Evolutionary conservation across 2,113 vertebrate species (phyloP), one percentile per base, ranked within the genome.

Genomic region (Calcarius ornatus): DNA sequence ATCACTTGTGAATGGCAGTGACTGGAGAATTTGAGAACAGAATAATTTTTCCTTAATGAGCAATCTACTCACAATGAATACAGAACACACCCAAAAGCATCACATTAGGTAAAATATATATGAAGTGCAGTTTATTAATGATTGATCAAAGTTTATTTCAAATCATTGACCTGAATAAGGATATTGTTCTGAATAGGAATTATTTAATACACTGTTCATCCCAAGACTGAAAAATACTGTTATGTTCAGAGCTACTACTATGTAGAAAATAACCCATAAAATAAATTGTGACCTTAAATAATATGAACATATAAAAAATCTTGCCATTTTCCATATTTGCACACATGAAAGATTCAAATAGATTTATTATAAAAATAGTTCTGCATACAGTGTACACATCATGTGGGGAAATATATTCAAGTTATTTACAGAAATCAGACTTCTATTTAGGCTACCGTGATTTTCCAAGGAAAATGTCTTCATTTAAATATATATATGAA

Each of bases 391-490:
- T 69, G 24, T 69, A 88, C 19, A 40, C 24, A 64, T 51, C 12
- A 2, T 38, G 48, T 64, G 43, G 14, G 23, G 27, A 93, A 93
- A 92, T 69, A 53, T 18, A 72, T 65, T 79, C 33, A 40, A 80
- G 54, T 16, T 82, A 40, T 81, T 92, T 95, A 91, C 37, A 81
- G 42, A 90, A 94, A 92, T 76, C 54, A 72, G n/a, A 72, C 57
- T 86, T 61, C 16, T 27, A 76, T 79, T 90, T 72, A 94, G 48
- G 40, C 63, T 57, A 83, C 7, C 37, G 63, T 51, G 61, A 50
- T 80, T 88, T 92, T 81, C n/a, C 31, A 82, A 64, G 8, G 68
- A 86, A 91, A 94, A 95, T 70, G 19, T 69, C 60, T 88, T 92
- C 24, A 88, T 77, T 90, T 82, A 79, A 81, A 85, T 57, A 70